Conservation (phyloP, 2,113 vertebrate genomes). For the Beaufortia kweichowensis region DNA sequence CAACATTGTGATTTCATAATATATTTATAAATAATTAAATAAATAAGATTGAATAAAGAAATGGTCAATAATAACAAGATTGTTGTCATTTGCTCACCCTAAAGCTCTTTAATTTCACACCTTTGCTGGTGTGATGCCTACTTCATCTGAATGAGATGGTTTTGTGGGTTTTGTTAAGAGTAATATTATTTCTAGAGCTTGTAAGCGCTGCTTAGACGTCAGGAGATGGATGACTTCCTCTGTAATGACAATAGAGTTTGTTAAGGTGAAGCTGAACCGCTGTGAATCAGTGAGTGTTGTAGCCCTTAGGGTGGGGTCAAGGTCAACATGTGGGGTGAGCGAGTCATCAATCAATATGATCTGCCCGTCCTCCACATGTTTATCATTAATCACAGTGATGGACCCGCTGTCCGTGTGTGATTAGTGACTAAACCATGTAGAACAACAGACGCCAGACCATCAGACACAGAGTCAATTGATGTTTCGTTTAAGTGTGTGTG, state of each 20-base stretch:
- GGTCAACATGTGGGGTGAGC: constrained; percentile 69
- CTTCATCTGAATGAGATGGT: background rate
- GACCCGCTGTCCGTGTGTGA: constrained; percentile 50
- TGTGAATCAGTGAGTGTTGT: constrained; percentile 39
- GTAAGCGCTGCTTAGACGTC: background rate
- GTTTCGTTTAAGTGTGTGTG: background rate
- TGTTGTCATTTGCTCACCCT: no score
- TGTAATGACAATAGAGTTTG: constrained; percentile 10
- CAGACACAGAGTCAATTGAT: constrained; percentile 25
- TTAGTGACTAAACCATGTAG: constrained; percentile 57
- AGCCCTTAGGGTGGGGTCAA: constrained; percentile 60
- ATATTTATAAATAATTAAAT: constrained; percentile 16
- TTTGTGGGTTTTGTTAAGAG: background rate
- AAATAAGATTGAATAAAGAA: background rate
- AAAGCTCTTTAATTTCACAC: no score
- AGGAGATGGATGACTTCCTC: constrained; percentile 39
- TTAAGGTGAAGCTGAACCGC: constrained; percentile 35
- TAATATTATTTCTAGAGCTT: constrained; percentile 2
- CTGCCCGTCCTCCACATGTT: constrained; percentile 72
- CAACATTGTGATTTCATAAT: background rate
- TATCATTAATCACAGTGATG: constrained; percentile 74
- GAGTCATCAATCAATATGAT: constrained; percentile 73
- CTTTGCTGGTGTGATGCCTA: background rate
- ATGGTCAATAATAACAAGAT: no score
- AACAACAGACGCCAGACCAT: constrained; percentile 44